A percentile compares a stretch with the other conserved stretches of the same genome.
phyloP scores from a whole-genome alignment of 2,888 invertebrate genomes.

The Netelia fuscicornis region DNA sequence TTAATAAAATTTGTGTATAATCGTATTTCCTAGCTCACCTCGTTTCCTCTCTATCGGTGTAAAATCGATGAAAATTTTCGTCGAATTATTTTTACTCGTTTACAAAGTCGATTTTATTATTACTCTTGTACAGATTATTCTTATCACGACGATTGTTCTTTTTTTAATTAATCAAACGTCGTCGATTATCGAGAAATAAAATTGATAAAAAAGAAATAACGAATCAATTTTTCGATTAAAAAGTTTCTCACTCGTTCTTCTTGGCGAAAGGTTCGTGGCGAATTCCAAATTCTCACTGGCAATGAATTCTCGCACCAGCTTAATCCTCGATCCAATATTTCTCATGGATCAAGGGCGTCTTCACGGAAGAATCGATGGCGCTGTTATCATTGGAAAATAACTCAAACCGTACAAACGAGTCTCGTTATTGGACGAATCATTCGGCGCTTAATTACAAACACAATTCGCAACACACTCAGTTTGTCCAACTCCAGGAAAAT shows the following conservation, averaged over 20 bases:
- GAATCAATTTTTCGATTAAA: background rate
- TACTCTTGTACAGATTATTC: too few species aligned
- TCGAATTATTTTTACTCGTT: background rate
- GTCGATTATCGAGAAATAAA: background rate
- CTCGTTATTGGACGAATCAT: constrained; percentile 38
- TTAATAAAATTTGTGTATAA: background rate
- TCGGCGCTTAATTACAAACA: constrained; percentile 42
- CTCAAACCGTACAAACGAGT: background rate
- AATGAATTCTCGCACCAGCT: background rate
- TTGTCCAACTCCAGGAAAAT: background rate
- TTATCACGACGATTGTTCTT: too few species aligned
- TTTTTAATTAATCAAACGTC: too few species aligned
- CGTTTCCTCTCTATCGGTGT: background rate
- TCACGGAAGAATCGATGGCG: constrained; percentile 35
- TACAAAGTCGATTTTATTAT: background rate
- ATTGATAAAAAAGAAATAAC: background rate
- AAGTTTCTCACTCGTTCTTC: background rate
- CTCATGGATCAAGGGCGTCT: background rate
- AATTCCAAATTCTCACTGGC: constrained; percentile 10
- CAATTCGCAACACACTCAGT: background rate
- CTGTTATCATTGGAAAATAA: constrained; percentile 13
- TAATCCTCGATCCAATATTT: background rate
- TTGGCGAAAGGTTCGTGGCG: background rate
- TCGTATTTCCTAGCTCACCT: background rate
- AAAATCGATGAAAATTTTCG: background rate